Base-by-base conservation (phyloP, 2,888 invertebrate genomes). In the Ischnura elegans region DNA sequence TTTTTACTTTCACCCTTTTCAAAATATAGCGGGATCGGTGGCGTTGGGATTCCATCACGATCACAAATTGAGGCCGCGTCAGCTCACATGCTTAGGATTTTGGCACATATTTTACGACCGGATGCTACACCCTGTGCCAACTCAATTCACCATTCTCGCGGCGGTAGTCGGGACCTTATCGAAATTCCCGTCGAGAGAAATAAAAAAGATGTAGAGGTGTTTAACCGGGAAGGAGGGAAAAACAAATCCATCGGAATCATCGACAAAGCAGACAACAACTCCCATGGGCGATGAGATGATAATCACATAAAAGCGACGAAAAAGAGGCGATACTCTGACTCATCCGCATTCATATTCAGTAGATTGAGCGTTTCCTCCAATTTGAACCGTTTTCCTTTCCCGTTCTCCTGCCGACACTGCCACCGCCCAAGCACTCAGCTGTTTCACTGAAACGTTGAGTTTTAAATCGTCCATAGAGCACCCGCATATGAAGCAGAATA, bases 171-270 rank as follows among this genome's bases (percentile, higher is more conserved):
- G 25, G 76, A 13, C 76, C 76, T 76, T 36, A 76, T 76, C 36
- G 76, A 25, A 76, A 76, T 76, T 76, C 36, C 61, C 76, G 76
- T 36, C 13, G 76, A 13, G 76, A 16, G 36, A 36, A 13, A 76
- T 13, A 76, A 36, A 2, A 55, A 55, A 19, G 5, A 2, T 36
- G 29, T 76, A 10, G 36, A 2, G n/a, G 19, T 3, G 29, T 13
- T 76, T 13, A 76, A 76, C n/a, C n/a, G n/a, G n/a, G 25, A 61
- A 61, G 19, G n/a, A 61, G n/a, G 19, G 13, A 51, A n/a, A 61
- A 61, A n/a, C n/a, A 61, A 76, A 36, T 61, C 61, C 76, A 10
- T 76, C 76, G 76, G 76, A n/a, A n/a, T n/a, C 76, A 76, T 76
- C 76, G 76, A 36, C 76, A 8, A 8, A 0, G 29, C 66, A n/a